These are phyloP conservation scores for Abrostola triplasia DNA, from an alignment of 2,888 invertebrate genomes.

Conservation along the genomic window DNA sequence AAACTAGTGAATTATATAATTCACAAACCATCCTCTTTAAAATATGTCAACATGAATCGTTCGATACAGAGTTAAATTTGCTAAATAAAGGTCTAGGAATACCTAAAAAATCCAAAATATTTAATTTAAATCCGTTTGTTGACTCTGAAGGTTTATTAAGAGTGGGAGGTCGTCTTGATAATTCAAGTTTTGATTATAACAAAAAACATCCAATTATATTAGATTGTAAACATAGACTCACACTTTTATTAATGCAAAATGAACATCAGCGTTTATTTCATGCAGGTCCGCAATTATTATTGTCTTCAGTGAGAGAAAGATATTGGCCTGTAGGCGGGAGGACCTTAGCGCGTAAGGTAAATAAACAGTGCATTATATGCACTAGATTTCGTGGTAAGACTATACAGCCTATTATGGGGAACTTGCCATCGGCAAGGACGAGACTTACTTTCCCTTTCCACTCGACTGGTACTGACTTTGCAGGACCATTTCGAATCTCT, in stretches of 20 bases:
- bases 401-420: conserved; percentile 3
- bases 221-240: background rate
- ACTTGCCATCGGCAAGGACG: background rate
- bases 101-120: conserved; percentile 1
- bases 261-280: too few relatives aligned
- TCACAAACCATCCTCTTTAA: background rate
- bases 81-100: background rate
- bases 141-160: background rate
- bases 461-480: conserved; percentile 2
- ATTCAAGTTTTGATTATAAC: too few relatives aligned
- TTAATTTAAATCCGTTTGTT: background rate
- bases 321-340: conserved; percentile 6
- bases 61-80: conserved; percentile 1
- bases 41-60: background rate
- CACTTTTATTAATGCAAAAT: background rate
- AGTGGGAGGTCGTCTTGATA: conserved; percentile 1
- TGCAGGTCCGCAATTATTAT: background rate
- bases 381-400: conserved; percentile 7
- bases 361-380: conserved; percentile 5
- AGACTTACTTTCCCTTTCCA: background rate
- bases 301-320: background rate
- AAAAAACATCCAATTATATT: background rate
- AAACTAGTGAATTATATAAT: too few relatives aligned
- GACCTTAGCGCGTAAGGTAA: background rate
- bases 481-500: conserved; percentile 1